Base-by-base conservation (phyloP, 2,113 vertebrate genomes). In the Cairina moschata region DNA sequence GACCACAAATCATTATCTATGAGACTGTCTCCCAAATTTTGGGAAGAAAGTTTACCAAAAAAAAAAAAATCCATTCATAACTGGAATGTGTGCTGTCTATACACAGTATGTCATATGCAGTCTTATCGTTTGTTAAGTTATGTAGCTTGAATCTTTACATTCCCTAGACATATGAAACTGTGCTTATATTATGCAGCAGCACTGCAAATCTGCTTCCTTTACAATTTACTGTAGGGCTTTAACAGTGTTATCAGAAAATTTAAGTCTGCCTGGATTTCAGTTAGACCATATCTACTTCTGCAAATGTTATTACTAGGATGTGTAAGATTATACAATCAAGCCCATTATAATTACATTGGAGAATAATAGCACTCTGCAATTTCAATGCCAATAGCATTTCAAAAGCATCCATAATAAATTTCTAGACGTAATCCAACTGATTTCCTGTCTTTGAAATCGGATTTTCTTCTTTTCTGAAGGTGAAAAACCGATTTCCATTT, bases 361-460 rank as follows among this genome's bases (percentile, higher is more conserved):
- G 76, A 91, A 96, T 87, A 96, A 96, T 76, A 79, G 58, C 32
- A 65, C 58, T 92, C 38, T 15, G 87, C 67, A 93, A 65, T 91
- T 97, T 96, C 75, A 94, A 83, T 95, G 87, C 83, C 92, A 95
- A 76, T 34, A 89, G 75, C 46, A 93, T 96, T 97, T 96, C 91
- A 91, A 93, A 97, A 96, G 78, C 55, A 92, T 67, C 78, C 90
- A 94, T 85, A 96, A 94, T 88, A 96, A 88, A 93, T 92, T 97
- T 94, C 83, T 93, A 88, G 59, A 88, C 23, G 26, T 96, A 97
- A 97, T 96, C 83, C 93, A 95, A 92, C 68, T 81, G 71, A 96
- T 95, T 92, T 95, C 59, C 93, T 97, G 75, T 91, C 94, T 96
- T 93, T 95, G 86, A 97, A 96, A 96, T 20, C 74, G 71, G 83